Base-by-base conservation (phyloP, 2,797 vertebrate genomes). In the Acanthornis magna region DNA sequence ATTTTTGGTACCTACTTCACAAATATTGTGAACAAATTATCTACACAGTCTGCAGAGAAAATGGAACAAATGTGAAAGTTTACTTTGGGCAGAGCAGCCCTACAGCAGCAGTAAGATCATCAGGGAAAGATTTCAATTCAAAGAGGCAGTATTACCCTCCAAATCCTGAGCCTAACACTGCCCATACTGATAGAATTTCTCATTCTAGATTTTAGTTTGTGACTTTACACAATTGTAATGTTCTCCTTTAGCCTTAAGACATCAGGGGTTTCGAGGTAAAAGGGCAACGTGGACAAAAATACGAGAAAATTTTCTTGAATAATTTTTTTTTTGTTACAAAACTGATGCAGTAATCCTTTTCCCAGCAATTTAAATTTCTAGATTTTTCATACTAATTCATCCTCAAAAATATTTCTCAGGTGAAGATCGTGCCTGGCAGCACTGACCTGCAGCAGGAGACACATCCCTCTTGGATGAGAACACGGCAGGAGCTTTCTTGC, bases 231-330 rank as follows among this genome's bases (percentile, higher is more conserved):
- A 7, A 38, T 2, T 20, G 4, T 2, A 32, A 4, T 12, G 12
- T 40, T 47, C 63, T 71, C 4, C 57, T 77, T 48, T 16, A 60
- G 30, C 38, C 17, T 74, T 30, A 60, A 54, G 42, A 50, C 0
- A 0, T 9, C 34, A 15, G 6, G 62, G 15, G 29, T 57, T 23
- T 29, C 32, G 7, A 3, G 1, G 7, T 29, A 61, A 79, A 88
- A 74, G 11, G 7, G 27, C 14, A 86, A 63, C 3, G 9, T 1
- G 17, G 38, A 53, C 21, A 67, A 77, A 85, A 22, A n/a, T 4
- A 16, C 0, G 4, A 21, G 3, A 42, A 51, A 32, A 14, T 1
- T 4, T 26, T 17, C 47, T 4, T 0, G 17, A 66, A 43, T 16
- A 38, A 20, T 70, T 26, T 5, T 11, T 38, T 38, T 65, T 66